Evolutionary conservation across 2,888 invertebrate genomes (phyloP).

Genomic region (Desoria tigrina): DNA sequence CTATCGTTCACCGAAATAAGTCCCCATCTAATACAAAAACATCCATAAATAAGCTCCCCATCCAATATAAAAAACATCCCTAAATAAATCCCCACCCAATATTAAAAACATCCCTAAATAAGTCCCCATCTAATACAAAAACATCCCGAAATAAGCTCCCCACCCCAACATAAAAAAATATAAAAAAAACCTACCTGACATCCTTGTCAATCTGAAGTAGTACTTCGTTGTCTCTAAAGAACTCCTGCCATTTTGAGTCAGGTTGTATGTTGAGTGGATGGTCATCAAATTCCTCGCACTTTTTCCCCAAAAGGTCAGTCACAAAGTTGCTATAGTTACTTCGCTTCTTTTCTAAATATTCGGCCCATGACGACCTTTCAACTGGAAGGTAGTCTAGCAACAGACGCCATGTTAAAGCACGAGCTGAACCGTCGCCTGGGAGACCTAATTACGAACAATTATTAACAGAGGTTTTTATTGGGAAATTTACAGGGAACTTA

Average conservation of each 20-base stretch:
- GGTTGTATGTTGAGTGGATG: conserved; percentile 95
- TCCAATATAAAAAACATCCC: too few relatives aligned
- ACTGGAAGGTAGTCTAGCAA: conserved; percentile 81
- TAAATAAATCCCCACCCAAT: too few relatives aligned
- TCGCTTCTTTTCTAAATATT: conserved; percentile 72
- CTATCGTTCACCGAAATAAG: too few relatives aligned
- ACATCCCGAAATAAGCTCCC: too few relatives aligned
- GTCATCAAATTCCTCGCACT: conserved; percentile 60
- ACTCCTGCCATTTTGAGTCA: conserved; percentile 92
- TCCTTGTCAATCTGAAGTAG: conserved; percentile 97
- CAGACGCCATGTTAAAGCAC: conserved; percentile 85
- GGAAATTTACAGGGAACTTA: background rate
- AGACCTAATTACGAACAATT: conserved; percentile 66
- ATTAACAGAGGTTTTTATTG: background rate
- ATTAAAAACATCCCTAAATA: background rate
- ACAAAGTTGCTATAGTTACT: conserved; percentile 79
- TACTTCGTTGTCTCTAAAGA: conserved; percentile 96
- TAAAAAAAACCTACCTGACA: conserved; percentile 65
- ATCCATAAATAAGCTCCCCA: too few relatives aligned
- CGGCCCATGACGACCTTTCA: conserved; percentile 68
- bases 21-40: too few relatives aligned
- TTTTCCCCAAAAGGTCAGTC: conserved; percentile 68
- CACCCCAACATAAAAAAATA: background rate
- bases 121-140: too few relatives aligned
- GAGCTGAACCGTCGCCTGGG: conserved; percentile 79